These are phyloP conservation scores for Eospalax fontanierii DNA, from an alignment of 2,797 vertebrate species.

Conservation along the genomic window DNA sequence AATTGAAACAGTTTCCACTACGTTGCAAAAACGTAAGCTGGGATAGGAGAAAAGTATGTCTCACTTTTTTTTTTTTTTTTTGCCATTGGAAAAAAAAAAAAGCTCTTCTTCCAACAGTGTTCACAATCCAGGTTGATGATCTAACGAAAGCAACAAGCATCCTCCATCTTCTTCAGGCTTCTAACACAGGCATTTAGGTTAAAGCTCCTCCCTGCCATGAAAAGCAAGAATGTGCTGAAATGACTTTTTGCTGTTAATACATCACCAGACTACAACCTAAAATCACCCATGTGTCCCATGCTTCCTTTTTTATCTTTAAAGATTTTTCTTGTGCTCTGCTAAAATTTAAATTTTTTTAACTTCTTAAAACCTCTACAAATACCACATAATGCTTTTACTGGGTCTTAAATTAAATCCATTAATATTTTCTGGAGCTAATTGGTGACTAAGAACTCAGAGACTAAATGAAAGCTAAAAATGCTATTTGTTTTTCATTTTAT, in stretches of 20 bases:
- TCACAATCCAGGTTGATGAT: slow-evolving; percentile 70
- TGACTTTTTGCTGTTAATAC: not conserved
- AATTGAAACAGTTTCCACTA: slow-evolving; percentile 4
- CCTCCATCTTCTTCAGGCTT: slow-evolving; percentile 82
- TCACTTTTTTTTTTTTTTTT: slow-evolving; percentile 75
- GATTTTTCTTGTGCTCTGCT: not conserved
- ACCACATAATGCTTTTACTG: slow-evolving; percentile 10
- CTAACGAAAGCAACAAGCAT: slow-evolving; percentile 71
- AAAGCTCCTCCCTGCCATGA: slow-evolving; percentile 89
- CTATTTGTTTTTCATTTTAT: not conserved
- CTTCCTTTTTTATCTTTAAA: slow-evolving; percentile 15
- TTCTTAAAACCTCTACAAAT: slow-evolving; percentile 1
- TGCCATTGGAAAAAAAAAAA: slow-evolving; percentile 67
- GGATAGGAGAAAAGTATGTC: slow-evolving; percentile 29
- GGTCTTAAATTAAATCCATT: slow-evolving; percentile 31
- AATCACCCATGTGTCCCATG: not conserved
- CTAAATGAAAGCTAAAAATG: slow-evolving; percentile 6
- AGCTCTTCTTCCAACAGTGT: slow-evolving; percentile 78
- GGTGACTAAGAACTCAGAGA: not conserved
- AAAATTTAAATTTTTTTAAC: not conserved
- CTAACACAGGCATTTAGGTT: slow-evolving; percentile 77
- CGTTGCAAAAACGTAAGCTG: slow-evolving; percentile 48
- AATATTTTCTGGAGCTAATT: not conserved
- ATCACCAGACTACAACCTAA: slow-evolving; percentile 42
- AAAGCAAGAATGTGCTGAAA: slow-evolving; percentile 50